These are phyloP conservation scores for Harpalus rubripes DNA, from an alignment of 2,888 invertebrate genomes.

Conservation along the genomic window DNA sequence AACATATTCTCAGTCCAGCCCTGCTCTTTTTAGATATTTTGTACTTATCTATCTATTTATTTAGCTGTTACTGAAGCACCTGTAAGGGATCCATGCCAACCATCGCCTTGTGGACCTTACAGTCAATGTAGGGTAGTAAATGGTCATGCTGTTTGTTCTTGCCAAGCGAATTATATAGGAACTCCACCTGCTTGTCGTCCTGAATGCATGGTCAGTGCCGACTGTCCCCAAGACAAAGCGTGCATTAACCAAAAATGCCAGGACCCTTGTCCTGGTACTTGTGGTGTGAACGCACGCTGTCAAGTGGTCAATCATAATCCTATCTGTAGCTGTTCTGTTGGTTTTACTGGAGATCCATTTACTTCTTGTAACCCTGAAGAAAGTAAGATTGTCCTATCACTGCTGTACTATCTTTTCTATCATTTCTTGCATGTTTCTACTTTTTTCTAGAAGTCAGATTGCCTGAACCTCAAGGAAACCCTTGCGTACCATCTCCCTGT, in stretches of 20 bases:
- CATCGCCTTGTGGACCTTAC: slow-evolving; percentile 92
- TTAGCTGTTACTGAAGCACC: slow-evolving; percentile 72
- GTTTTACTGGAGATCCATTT: slow-evolving; percentile 90
- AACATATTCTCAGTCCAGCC: too few species aligned
- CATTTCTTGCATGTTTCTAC: slow-evolving; percentile 66
- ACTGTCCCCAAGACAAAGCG: slow-evolving; percentile 89
- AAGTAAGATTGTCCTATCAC: slow-evolving; percentile 78
- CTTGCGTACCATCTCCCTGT: slow-evolving; percentile 83
- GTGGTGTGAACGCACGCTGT: slow-evolving; percentile 90
- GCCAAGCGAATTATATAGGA: slow-evolving; percentile 87
- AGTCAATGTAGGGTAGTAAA: slow-evolving; percentile 88
- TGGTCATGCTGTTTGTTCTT: slow-evolving; percentile 90
- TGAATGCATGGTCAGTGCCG: slow-evolving; percentile 91
- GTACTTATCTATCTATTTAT: slow-evolving; percentile 64
- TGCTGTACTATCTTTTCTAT: slow-evolving; percentile 55
- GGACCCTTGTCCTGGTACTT: slow-evolving; percentile 90
- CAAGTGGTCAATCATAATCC: slow-evolving; percentile 92
- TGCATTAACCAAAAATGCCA: slow-evolving; percentile 90
- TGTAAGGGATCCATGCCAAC: slow-evolving; percentile 83
- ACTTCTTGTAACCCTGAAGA: slow-evolving; percentile 83
- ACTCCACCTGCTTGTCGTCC: slow-evolving; percentile 89
- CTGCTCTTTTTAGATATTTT: neutral
- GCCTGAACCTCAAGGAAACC: slow-evolving; percentile 76
- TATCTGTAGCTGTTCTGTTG: slow-evolving; percentile 89
- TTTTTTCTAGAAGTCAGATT: slow-evolving; percentile 76